Evolutionary conservation across 2,113 vertebrate species (phyloP), one percentile per base, ranked within the genome.

Genomic region (Microcebus griseorufus): DNA sequence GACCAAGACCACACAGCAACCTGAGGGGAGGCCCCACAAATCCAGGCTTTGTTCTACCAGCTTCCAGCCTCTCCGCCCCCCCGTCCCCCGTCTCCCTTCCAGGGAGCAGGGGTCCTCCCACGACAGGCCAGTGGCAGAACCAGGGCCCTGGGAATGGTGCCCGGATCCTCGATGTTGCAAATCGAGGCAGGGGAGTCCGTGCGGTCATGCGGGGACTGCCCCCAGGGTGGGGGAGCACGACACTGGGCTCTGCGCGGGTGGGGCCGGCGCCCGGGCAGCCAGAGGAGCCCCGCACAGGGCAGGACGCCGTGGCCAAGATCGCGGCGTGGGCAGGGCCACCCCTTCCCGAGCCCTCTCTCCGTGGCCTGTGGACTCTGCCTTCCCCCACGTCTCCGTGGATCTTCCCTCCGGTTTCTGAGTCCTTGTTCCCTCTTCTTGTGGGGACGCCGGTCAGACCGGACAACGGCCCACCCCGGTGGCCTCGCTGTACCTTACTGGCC

Each of bases 31-130:
- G 39, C 23, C 2, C 23, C 39, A 5, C 9, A 12, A 42, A 9
- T 12, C 39, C 6, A 27, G n/a, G 18, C 16, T n/a, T 34, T 0
- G 0, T 9, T 17, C 29, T 13, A 0, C 6, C 4, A 13, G 45
- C 73, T 8, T 39, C 64, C n/a, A 32, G 18, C 34, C 8, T 25
- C 69, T 32, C 37, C 32, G 22, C 8, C 8, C 45, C 45, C 7
- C 45, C 42, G 39, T 1, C 45, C 45, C 25, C 1, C 3, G 9
- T n/a, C n/a, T n/a, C 29, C 2, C 60, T 81, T 42, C 6, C 32
- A 12, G 32, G 39, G 48, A 32, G 37, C 20, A 13, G 53, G 29
- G 67, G 83, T 29, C n/a, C 29, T 51, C 67, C 14, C 55, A 14
- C 34, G 27, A 16, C 20, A 20, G 27, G 9, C 3, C 9, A 70